phyloP scores from a whole-genome alignment of 2,888 invertebrate genomes.

The Monochamus alternatus region DNA sequence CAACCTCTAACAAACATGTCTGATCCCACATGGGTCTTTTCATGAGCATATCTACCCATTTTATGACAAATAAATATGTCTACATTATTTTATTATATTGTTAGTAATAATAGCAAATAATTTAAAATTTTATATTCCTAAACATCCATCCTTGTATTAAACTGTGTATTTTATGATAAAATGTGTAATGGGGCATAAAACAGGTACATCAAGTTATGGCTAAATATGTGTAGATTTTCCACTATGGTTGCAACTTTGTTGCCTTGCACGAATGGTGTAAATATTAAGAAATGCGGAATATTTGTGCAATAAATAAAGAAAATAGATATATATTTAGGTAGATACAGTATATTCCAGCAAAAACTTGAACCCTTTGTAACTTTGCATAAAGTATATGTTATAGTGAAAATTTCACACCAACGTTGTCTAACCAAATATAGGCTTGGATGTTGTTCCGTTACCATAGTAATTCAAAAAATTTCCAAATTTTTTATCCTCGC shows the following conservation, averaged over 20 bases:
- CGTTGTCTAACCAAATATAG: too few relatives aligned
- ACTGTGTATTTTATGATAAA: slow-evolving; percentile 21
- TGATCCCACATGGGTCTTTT: slow-evolving; percentile 34
- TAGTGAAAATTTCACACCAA: too few relatives aligned
- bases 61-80: slow-evolving; percentile 43
- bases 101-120: slow-evolving; percentile 20
- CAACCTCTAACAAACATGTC: slow-evolving; percentile 28
- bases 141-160: slow-evolving; percentile 17
- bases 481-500: too few relatives aligned
- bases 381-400: too few relatives aligned
- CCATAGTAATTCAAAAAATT: too few relatives aligned
- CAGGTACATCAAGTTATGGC: slow-evolving; percentile 15
- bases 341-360: too few relatives aligned
- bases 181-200: slow-evolving; percentile 3
- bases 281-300: neutral
- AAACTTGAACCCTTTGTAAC: too few relatives aligned
- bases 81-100: slow-evolving; percentile 33
- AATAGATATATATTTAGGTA: too few relatives aligned
- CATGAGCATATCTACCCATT: slow-evolving; percentile 40
- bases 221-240: slow-evolving; percentile 12
- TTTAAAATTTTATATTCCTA: slow-evolving; percentile 26
- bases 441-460: too few relatives aligned
- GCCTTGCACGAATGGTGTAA: neutral
- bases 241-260: slow-evolving; percentile 7
- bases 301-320: too few relatives aligned